Conservation (phyloP, 2,113 vertebrate species). For the Procavia capensis region DNA sequence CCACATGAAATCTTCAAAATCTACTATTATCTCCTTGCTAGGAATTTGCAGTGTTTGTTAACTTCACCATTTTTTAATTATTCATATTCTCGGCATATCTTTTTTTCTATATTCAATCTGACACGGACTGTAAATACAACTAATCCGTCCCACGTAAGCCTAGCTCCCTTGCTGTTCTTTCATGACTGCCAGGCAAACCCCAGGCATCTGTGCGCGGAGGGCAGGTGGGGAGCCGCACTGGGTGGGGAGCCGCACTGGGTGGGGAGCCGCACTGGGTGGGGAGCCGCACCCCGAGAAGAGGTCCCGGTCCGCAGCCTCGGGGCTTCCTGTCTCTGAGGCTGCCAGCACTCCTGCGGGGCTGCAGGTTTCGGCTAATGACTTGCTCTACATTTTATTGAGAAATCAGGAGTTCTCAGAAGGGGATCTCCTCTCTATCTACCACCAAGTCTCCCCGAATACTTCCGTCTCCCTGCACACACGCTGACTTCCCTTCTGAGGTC, state of each 20-base stretch:
- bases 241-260: background rate
- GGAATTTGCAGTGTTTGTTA: background rate
- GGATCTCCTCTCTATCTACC: background rate
- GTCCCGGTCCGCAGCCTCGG: background rate
- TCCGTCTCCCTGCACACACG: background rate
- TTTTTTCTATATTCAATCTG: background rate
- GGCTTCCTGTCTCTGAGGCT: background rate
- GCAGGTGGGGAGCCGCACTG: background rate
- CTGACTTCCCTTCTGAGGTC: background rate
- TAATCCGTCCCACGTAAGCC: background rate
- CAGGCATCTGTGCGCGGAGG: background rate
- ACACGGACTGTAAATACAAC: background rate
- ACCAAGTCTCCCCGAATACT: background rate
- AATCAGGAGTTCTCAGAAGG: background rate
- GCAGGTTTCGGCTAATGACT: background rate
- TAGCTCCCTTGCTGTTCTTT: background rate
- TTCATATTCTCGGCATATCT: background rate
- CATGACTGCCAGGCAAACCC: background rate
- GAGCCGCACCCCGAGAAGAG: too few relatives aligned
- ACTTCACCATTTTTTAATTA: background rate
- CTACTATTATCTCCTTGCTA: background rate
- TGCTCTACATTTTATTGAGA: background rate
- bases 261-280: background rate
- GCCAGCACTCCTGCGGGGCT: background rate
- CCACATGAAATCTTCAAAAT: background rate